Evolutionary conservation across 1,140 invertebrate genomes (phyloP).

Genomic region (Hypsibius dujardini): DNA sequence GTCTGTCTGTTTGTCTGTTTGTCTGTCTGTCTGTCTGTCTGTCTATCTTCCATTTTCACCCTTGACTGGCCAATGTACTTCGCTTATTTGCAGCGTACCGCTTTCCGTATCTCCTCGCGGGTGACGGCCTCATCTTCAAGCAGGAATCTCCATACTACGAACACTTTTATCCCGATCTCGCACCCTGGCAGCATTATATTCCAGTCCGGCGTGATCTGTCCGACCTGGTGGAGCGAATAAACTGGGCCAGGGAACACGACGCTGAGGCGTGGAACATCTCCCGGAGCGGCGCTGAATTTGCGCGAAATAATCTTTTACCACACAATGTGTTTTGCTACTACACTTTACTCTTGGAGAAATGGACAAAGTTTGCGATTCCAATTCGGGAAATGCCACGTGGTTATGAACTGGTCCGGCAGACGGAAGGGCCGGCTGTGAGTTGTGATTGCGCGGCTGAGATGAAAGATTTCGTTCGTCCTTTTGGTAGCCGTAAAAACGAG

Average conservation of each 20-base stretch:
- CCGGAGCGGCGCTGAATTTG: conserved; percentile 16
- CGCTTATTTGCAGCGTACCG: conserved; percentile 48
- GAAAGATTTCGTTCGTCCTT: no score
- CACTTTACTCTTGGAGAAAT: conserved; percentile 46
- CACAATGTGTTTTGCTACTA: conserved; percentile 77
- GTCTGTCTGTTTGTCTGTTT: no score
- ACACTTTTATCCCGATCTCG: conserved; percentile 66
- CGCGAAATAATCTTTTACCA: conserved; percentile 34
- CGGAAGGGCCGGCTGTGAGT: no score
- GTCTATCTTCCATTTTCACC: not conserved
- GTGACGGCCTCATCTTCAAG: conserved; percentile 70
- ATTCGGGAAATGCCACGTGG: no score
- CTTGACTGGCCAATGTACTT: not conserved
- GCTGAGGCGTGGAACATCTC: conserved; percentile 32
- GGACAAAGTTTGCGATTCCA: no score
- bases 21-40: no score
- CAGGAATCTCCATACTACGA: conserved; percentile 83
- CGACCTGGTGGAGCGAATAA: conserved; percentile 53
- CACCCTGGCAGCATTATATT: conserved; percentile 61
- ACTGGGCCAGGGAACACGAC: conserved; percentile 63
- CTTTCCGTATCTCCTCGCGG: conserved; percentile 71
- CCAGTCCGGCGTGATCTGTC: conserved; percentile 59
- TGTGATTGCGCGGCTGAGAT: no score
- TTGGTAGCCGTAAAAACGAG: no score
- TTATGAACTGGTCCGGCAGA: no score